Conservation (phyloP, 2,113 vertebrate genomes). For the Camelus dromedarius region DNA sequence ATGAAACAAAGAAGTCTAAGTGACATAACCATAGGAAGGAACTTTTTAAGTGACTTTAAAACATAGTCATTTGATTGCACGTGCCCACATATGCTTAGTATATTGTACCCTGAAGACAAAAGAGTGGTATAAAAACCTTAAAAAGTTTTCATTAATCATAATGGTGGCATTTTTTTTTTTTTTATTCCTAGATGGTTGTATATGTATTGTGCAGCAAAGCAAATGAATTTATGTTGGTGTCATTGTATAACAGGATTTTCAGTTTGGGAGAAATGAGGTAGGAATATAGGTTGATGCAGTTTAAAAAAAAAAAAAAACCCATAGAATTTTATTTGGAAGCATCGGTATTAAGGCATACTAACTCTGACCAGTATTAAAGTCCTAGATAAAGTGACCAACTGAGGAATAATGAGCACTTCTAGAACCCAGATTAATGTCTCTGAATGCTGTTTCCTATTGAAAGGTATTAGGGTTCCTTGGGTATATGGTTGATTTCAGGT, state of each 20-base stretch:
- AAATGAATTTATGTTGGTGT: constrained; percentile 29
- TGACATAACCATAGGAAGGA: background rate
- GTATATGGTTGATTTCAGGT: background rate
- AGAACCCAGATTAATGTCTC: background rate
- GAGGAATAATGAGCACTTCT: background rate
- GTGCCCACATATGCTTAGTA: background rate
- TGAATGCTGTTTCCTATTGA: background rate
- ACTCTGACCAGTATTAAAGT: background rate
- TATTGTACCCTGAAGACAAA: background rate
- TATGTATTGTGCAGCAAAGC: background rate
- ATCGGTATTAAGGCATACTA: background rate
- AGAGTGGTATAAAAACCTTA: background rate
- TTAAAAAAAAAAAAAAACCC: background rate
- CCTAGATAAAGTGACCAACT: background rate
- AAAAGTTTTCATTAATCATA: constrained; percentile 15
- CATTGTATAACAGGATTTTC: background rate
- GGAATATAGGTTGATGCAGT: background rate
- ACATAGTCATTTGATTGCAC: background rate
- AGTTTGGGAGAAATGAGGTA: background rate
- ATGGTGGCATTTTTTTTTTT: background rate
- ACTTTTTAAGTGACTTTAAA: constrained; percentile 28
- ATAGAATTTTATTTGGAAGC: background rate
- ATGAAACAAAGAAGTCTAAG: background rate
- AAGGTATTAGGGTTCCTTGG: background rate
- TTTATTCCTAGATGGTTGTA: background rate